Percentiles rank a stretch among this genome's conserved stretches.
Evolutionary conservation across 2,888 invertebrate species (phyloP).

Genomic region (Eurois occulta): DNA sequence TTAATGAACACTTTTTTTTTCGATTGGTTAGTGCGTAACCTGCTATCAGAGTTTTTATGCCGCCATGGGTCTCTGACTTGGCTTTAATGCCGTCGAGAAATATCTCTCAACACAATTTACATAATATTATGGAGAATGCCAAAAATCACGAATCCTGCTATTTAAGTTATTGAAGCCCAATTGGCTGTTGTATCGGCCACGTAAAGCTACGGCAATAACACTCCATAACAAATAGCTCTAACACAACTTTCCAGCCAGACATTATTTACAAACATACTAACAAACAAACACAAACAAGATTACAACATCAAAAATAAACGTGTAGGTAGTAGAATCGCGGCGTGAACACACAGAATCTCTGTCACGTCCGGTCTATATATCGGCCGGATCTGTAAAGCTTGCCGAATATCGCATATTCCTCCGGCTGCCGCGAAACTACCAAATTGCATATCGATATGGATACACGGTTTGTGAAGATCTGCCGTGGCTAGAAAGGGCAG

Average conservation of each 20-base stretch:
- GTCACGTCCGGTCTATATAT: conserved; percentile 71
- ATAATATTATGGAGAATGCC: too few species aligned
- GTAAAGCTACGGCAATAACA: neutral
- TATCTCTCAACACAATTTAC: too few species aligned
- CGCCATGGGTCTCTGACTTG: too few species aligned
- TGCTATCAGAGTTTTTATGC: too few species aligned
- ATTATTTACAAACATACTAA: conserved; percentile 14
- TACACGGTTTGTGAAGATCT: conserved; percentile 41
- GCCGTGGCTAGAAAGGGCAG: conserved; percentile 51
- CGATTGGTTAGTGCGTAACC: too few species aligned
- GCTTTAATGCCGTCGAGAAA: too few species aligned
- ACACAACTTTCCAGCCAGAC: neutral
- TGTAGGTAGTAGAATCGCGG: conserved; percentile 50
- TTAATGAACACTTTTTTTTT: too few species aligned
- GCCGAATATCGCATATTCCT: conserved; percentile 72
- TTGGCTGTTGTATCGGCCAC: neutral
- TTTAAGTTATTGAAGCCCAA: neutral
- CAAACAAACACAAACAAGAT: conserved; percentile 24
- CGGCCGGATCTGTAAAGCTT: conserved; percentile 51
- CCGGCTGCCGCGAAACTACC: conserved; percentile 71
- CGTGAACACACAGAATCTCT: conserved; percentile 53
- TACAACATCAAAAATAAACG: conserved; percentile 59
- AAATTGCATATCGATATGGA: conserved; percentile 80
- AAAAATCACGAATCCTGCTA: neutral
- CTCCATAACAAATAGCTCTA: neutral